Base-by-base conservation (phyloP, 1,140 invertebrate genomes). In the Eufriesea mexicana region DNA sequence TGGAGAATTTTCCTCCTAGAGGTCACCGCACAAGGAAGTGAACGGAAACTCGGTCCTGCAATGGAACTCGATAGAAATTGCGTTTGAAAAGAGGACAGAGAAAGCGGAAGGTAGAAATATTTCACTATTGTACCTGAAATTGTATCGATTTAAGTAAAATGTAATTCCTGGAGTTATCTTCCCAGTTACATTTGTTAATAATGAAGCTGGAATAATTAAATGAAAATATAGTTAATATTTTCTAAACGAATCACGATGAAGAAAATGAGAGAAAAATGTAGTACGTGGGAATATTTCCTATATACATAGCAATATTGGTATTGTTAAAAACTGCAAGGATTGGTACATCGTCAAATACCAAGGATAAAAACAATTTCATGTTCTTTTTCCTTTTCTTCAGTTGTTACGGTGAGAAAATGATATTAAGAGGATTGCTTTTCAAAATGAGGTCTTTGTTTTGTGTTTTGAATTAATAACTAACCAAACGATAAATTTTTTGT, bases 1-100 rank as follows among this genome's bases (percentile, higher is more conserved):
- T 2, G 12, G 20, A 23, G 62, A 82, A 42, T 76, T 76, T 82
- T 82, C 45, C 62, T 76, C 10, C 5, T 76, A 57, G 25, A 76
- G 79, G 79, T 81, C 72, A 67, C 59, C 45, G 79, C n/a, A 59
- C 79, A 67, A 64, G 61, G 79, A 76, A 81, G 72, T 66, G 61
- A 76, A 51, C 51, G 79, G 62, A 75, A 67, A 73, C 79, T 49
- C 35, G 61, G 49, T 49, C 25, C 18, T 35, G 5, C 28, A 8
- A 23, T 42, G 18, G 12, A n/a, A 35, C 70, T 42, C 2, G 25
- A 59, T 81, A 76, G 79, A 82, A 67, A 67, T 59, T 67, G 54
- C 51, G 0, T 64, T 49, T 49, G 54, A 47, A 82, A 67, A 67
- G 51, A 18, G 62, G 79, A 23, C 79, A 64, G 62, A 67, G 79